A percentile compares a stretch with the other conserved stretches of the same genome.
Conservation (phyloP, 37 sponge, comb jelly and placozoan genomes). For the Oopsacas minuta region DNA sequence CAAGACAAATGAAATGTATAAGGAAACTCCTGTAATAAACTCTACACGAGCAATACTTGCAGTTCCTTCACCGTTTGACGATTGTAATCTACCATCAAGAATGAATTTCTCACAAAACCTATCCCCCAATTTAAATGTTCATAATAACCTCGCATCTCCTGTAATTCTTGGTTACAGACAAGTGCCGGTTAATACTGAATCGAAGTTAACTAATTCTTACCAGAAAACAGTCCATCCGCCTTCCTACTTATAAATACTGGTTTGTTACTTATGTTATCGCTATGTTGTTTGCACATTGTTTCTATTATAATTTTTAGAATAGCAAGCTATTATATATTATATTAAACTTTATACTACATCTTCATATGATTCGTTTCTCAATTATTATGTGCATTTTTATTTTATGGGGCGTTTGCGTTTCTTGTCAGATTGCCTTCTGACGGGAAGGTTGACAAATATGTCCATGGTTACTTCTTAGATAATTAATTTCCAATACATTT, state of each 20-base stretch:
- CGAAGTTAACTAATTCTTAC: not conserved
- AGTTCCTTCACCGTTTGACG: not conserved
- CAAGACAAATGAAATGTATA: not conserved
- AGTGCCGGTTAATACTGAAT: not conserved
- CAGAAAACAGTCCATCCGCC: not conserved
- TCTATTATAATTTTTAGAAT: constrained; percentile 5
- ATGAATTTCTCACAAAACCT: not conserved
- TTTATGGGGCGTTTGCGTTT: too few relatives aligned
- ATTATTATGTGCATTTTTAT: too few relatives aligned
- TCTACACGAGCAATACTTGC: not conserved
- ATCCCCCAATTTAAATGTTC: not conserved
- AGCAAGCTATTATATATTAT: not conserved
- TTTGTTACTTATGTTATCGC: not conserved
- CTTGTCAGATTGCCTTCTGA: too few relatives aligned
- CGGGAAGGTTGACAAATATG: too few relatives aligned
- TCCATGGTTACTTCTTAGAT: too few relatives aligned
- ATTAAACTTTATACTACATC: constrained; percentile 4
- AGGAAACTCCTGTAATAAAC: not conserved
- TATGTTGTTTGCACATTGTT: constrained; percentile 3
- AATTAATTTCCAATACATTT: too few relatives aligned
- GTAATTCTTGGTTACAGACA: not conserved
- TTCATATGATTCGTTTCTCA: too few relatives aligned
- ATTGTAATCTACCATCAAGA: constrained; percentile 1
- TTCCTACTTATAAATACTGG: not conserved
- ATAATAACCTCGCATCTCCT: not conserved